Evolutionary conservation across 2,113 vertebrate genomes (phyloP), one percentile per base, ranked within the genome.

Genomic region (Cebidichthys violaceus): DNA sequence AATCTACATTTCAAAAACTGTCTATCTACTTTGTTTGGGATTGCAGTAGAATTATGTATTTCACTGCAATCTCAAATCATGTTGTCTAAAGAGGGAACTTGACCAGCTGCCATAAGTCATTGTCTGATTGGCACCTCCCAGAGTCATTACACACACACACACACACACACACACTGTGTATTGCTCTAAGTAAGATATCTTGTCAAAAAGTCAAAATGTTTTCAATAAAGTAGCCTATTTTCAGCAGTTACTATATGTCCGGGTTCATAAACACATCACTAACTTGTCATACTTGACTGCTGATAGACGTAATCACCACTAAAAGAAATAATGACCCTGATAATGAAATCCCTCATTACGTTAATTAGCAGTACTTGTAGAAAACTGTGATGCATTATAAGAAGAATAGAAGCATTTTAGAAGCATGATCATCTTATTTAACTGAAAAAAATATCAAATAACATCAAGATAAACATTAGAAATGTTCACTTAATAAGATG

Each of bases 321-420:
- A 43, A 72, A 81, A 75, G 52, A 70, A 90, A 84, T 66, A 82
- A 88, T 82, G 65, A 77, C 47, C 41, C 70, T 31, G 39, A 85
- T 82, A 67, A 64, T 65, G 70, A 84, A 78, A 68, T 83, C 50
- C 20, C 17, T 73, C 39, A 70, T 86, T 70, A 67, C 8, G 47
- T 81, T 77, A 65, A 70, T 75, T 80, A 52, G 74, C 74, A 54
- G 33, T 65, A 39, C 54, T 85, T 74, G 65, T 72, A 72, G 77
- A 83, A 52, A 77, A 85, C 61, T 65, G 81, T 72, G n/a, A 24
- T 75, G 41, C 43, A 70, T 81, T 86, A 55, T 22, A 47, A 31
- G 55, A 61, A 24, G 50, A 79, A 86, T 60, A 60, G 37, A 18
- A 41, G 60, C 45, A 33, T 82, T 82, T 83, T 17, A 70, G 69